phyloP scores from a whole-genome alignment of 1,140 invertebrate genomes.

The Tetraneura akinire region DNA sequence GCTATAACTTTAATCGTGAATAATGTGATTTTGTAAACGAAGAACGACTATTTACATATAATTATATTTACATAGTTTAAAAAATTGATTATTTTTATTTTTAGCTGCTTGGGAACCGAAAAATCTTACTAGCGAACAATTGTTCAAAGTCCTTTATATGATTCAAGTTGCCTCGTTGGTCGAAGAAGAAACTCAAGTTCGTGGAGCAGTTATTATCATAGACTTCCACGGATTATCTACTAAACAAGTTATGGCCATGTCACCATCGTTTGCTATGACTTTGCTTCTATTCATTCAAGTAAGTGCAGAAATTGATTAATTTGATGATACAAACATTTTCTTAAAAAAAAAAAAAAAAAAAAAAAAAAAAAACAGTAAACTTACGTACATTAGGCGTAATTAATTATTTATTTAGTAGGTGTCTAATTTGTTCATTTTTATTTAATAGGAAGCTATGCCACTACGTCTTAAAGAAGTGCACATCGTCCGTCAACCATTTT shows the following conservation, averaged over 20 bases:
- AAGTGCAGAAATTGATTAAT: too few species aligned
- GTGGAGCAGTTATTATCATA: conserved; percentile 75
- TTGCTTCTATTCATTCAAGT: conserved; percentile 76
- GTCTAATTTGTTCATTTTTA: too few species aligned
- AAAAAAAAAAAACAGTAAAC: too few species aligned
- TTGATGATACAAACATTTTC: too few species aligned
- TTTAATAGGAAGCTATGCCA: conserved; percentile 77
- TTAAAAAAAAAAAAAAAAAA: too few species aligned
- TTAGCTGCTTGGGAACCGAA: conserved; percentile 74
- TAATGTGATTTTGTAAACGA: too few species aligned
- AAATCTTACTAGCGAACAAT: conserved; percentile 69
- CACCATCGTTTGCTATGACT: conserved; percentile 72
- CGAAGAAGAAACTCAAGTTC: conserved; percentile 72
- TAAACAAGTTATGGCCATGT: conserved; percentile 72
- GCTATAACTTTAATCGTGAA: too few species aligned
- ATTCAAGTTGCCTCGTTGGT: conserved; percentile 73
- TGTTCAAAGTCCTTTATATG: conserved; percentile 77
- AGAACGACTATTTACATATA: too few species aligned
- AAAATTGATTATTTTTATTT: background rate
- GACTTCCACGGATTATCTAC: conserved; percentile 76
- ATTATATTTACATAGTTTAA: too few species aligned
- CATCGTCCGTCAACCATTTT: conserved; percentile 84
- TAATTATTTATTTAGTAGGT: too few species aligned
- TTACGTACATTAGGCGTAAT: too few species aligned
- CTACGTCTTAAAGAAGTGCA: conserved; percentile 85